Evolutionary conservation across 2,113 vertebrate species (phyloP), one percentile per base, ranked within the genome.

Genomic region (Pelobates fuscus): DNA sequence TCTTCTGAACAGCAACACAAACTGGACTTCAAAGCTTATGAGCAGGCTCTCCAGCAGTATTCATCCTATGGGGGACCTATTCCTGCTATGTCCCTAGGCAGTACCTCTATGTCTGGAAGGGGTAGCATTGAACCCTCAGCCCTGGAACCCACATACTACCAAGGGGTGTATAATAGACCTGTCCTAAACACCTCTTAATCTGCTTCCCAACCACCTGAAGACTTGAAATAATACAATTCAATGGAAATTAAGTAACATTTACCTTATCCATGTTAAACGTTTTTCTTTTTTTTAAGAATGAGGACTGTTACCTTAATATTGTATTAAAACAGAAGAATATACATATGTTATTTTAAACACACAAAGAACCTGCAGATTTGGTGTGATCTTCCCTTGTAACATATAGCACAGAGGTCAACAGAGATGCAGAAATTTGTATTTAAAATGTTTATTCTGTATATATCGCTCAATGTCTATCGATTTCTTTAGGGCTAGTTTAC

Each of bases 1-100:
- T 96, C 96, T 37, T 94, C 96, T 0, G 96, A 98, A 85, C 95
- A 98, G 87, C 95, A 98, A 86, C 96, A 99, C 91, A 99, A 97
- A 94, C 89, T 98, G 93, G 97, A 99, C 92, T 94, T 97, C 88
- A 98, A 98, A 92, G 95, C 96, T 0, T 98, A 98, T 5, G 97
- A 98, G 86, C 94, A 95, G 85, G 95, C 96, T 0, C 90, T 97
- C 82, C 92, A 93, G 84, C 92, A 93, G 84, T 98, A 97, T 88
- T 95, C 96, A 2, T 93, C 94, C 74, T 98, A 97, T 46, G 84
- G 94, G 24, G 83, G 92, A 52, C 80, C 88, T 49, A 83, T 95
- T 80, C 90, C 93, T 11, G 84, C 89, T 66, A 82, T 95, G 84
- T 88, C 93, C 2, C 86, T 95, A 2, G 81, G 92, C 73, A 90